Evolutionary conservation across 2,888 invertebrate species (phyloP).

Genomic region (Gasteruption jaculator): DNA sequence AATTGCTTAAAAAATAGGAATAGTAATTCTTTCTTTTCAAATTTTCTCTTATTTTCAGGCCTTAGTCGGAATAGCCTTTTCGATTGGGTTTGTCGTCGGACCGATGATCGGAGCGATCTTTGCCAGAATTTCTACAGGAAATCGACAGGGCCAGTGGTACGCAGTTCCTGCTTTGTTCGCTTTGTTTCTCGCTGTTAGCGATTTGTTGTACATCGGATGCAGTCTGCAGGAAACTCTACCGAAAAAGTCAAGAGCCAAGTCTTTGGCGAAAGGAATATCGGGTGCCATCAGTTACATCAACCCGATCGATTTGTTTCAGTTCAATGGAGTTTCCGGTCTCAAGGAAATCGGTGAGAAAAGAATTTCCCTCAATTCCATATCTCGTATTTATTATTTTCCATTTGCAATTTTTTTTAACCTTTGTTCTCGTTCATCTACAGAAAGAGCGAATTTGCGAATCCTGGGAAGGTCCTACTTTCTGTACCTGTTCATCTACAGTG

Average conservation of each 20-base stretch:
- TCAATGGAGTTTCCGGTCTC: slow-evolving; percentile 53
- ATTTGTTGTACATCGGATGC: slow-evolving; percentile 69
- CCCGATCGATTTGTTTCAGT: slow-evolving; percentile 58
- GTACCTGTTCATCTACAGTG: slow-evolving; percentile 92
- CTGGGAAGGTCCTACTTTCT: slow-evolving; percentile 81
- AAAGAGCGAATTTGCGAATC: slow-evolving; percentile 62
- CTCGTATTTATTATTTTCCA: slow-evolving; percentile 50
- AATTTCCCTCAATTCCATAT: neutral
- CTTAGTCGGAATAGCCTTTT: slow-evolving; percentile 95
- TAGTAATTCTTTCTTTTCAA: slow-evolving; percentile 12
- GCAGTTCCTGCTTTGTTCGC: slow-evolving; percentile 77
- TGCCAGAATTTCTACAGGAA: slow-evolving; percentile 60
- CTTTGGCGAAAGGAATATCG: slow-evolving; percentile 62
- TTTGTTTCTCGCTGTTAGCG: slow-evolving; percentile 67
- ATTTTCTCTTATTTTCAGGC: slow-evolving; percentile 62
- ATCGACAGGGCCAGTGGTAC: slow-evolving; percentile 69
- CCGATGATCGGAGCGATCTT: slow-evolving; percentile 92
- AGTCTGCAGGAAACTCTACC: slow-evolving; percentile 83
- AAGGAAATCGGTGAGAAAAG: slow-evolving; percentile 42
- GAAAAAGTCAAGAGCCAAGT: slow-evolving; percentile 65
- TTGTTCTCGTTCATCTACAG: slow-evolving; percentile 47
- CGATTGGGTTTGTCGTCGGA: slow-evolving; percentile 94
- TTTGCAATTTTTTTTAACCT: slow-evolving; percentile 45
- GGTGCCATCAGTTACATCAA: slow-evolving; percentile 65
- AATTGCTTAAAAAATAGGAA: too few species aligned